Percentiles rank a stretch among this genome's conserved stretches.
Evolutionary conservation across 2,888 invertebrate genomes (phyloP).

Genomic region (Latrodectus hesperus): DNA sequence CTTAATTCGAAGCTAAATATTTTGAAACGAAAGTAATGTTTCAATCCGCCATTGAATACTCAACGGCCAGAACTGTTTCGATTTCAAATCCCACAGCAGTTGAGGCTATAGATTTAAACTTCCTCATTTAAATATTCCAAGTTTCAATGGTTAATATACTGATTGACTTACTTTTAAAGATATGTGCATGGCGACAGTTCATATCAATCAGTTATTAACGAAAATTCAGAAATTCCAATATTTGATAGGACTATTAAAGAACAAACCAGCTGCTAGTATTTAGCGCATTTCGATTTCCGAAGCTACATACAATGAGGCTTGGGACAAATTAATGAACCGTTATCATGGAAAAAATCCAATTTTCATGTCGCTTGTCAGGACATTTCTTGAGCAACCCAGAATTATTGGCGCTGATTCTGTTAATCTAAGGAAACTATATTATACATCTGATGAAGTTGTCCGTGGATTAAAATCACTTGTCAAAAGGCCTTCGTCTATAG

Average conservation of each 20-base stretch:
- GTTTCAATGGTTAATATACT: too few relatives aligned
- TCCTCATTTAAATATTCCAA: too few relatives aligned
- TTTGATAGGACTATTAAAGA: neutral
- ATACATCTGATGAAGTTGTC: neutral
- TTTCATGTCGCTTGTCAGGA: neutral
- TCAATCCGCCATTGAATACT: too few relatives aligned
- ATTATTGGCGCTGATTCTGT: neutral
- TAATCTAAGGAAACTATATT: neutral
- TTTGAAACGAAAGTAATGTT: too few relatives aligned
- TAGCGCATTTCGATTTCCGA: neutral
- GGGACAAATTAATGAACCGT: neutral
- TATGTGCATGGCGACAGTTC: neutral
- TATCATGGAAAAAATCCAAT: neutral
- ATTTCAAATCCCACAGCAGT: too few relatives aligned
- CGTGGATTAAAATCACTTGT: neutral
- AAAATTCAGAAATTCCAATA: conserved; percentile 6
- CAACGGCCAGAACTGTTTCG: too few relatives aligned
- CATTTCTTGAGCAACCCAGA: neutral
- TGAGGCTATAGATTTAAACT: too few relatives aligned
- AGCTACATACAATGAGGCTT: neutral
- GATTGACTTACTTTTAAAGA: neutral
- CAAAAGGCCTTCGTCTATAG: neutral
- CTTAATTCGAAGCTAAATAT: too few relatives aligned
- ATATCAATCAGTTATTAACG: neutral
- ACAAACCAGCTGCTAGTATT: neutral